These are phyloP conservation scores for Micrastur ruficollis DNA, from an alignment of 2,797 vertebrate genomes.

Conservation along the genomic window DNA sequence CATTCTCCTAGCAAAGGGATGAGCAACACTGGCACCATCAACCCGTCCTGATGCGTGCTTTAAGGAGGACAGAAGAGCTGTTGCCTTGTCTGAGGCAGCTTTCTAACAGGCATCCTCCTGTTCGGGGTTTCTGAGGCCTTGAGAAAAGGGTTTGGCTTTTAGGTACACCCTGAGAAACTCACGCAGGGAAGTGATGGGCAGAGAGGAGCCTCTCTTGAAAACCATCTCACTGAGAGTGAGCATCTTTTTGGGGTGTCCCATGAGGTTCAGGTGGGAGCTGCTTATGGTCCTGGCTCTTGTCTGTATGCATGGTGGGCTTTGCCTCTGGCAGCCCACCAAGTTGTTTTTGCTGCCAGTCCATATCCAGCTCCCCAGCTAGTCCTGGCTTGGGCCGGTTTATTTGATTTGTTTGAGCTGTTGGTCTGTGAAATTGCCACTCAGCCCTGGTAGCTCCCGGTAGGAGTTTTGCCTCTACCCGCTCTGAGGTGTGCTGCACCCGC, in stretches of 20 bases:
- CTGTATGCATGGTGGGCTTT: fast-evolving
- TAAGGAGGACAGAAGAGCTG: not conserved
- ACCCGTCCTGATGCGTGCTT: fast-evolving
- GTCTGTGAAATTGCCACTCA: not conserved
- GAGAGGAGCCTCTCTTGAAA: not conserved
- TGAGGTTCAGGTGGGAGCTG: not conserved
- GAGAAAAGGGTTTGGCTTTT: not conserved
- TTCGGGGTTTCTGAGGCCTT: not conserved
- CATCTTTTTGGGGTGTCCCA: fast-evolving
- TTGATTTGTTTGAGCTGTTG: not conserved
- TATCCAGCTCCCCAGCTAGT: not conserved
- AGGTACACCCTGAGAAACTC: not conserved
- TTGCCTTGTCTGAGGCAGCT: not conserved
- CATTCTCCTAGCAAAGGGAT: not conserved
- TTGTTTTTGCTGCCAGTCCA: not conserved
- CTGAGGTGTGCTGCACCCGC: fast-evolving
- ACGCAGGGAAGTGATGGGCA: fast-evolving
- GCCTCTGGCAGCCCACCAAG: not conserved
- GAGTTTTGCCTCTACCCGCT: not conserved
- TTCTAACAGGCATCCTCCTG: not conserved
- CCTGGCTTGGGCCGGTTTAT: not conserved
- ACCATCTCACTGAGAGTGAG: not conserved
- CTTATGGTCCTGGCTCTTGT: not conserved
- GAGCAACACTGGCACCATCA: fast-evolving
- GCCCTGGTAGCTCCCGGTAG: fast-evolving